Conservation (phyloP, 2,113 vertebrate species). For the Ia io region DNA sequence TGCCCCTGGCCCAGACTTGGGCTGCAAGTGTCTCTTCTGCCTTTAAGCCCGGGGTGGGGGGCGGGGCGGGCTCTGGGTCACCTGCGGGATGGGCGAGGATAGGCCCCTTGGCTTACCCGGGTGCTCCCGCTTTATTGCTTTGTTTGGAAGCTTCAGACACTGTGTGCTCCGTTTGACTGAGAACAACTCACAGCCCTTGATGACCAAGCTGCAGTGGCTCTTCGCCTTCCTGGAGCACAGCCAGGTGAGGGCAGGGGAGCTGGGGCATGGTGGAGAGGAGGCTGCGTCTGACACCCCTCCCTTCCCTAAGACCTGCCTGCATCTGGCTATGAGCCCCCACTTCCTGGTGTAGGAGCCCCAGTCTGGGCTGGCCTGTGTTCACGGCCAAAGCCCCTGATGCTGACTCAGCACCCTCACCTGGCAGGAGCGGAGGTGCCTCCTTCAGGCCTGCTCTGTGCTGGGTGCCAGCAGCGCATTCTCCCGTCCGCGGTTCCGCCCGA, state of each 20-base stretch:
- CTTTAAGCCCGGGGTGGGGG: neutral
- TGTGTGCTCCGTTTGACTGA: conserved; percentile 85
- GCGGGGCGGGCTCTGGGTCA: neutral
- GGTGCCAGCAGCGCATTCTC: neutral
- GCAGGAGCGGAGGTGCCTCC: neutral
- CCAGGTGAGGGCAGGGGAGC: conserved; percentile 81
- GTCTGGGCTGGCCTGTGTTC: neutral
- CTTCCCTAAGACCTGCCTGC: neutral
- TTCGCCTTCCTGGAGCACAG: conserved; percentile 90
- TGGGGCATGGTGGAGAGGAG: neutral
- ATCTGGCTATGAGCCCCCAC: neutral
- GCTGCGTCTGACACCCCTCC: neutral
- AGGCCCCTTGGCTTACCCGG: neutral
- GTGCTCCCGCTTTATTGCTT: conserved; percentile 56
- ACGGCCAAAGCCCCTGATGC: neutral
- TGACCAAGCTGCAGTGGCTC: conserved; percentile 88
- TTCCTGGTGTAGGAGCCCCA: neutral
- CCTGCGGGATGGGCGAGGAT: too few species aligned
- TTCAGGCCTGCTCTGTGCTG: neutral
- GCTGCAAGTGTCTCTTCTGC: neutral
- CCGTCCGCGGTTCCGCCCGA: rapidly evolving
- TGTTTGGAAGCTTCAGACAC: conserved; percentile 84
- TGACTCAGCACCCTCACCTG: rapidly evolving
- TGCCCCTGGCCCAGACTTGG: neutral
- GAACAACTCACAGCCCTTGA: conserved; percentile 86